phyloP scores from a whole-genome alignment of 2,113 vertebrate genomes.

The Chunga burmeisteri region DNA sequence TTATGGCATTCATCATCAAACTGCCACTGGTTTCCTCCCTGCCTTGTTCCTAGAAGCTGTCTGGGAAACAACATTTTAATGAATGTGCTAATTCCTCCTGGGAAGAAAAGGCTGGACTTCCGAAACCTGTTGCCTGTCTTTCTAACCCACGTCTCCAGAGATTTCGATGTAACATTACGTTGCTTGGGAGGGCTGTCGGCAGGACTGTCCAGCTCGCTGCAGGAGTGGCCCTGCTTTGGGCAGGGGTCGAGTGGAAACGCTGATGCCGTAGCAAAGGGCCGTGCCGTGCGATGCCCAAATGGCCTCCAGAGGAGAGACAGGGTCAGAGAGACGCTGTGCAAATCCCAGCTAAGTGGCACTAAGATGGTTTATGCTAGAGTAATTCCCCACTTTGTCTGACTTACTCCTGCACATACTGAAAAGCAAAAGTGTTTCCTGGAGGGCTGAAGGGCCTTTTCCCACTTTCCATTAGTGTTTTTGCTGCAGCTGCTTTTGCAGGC shows the following conservation, averaged over 20 bases:
- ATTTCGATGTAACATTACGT: fast-evolving
- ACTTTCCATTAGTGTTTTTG: slow-evolving; percentile 25
- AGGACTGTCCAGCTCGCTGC: neutral
- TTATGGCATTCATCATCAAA: neutral
- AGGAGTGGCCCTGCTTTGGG: neutral
- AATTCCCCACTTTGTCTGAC: slow-evolving; percentile 25
- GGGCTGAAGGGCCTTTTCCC: slow-evolving; percentile 32
- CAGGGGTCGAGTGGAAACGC: fast-evolving
- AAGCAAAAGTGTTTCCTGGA: slow-evolving; percentile 25
- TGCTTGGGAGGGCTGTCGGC: neutral
- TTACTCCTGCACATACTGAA: neutral
- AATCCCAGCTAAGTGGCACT: neutral
- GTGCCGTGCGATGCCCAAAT: neutral
- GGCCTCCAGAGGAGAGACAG: neutral
- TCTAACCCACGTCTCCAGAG: neutral
- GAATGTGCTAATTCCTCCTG: neutral
- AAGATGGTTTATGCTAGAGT: slow-evolving; percentile 38
- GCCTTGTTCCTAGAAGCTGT: neutral
- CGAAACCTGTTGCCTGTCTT: fast-evolving
- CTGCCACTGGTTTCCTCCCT: neutral
- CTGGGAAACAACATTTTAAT: neutral
- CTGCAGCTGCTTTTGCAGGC: neutral
- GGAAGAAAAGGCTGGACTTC: neutral
- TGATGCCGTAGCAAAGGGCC: neutral
- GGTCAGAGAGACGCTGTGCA: neutral